A percentile compares a stretch with the other conserved stretches of the same genome.
phyloP scores from a whole-genome alignment of 2,797 vertebrate genomes.

The Anguilla obscura region DNA sequence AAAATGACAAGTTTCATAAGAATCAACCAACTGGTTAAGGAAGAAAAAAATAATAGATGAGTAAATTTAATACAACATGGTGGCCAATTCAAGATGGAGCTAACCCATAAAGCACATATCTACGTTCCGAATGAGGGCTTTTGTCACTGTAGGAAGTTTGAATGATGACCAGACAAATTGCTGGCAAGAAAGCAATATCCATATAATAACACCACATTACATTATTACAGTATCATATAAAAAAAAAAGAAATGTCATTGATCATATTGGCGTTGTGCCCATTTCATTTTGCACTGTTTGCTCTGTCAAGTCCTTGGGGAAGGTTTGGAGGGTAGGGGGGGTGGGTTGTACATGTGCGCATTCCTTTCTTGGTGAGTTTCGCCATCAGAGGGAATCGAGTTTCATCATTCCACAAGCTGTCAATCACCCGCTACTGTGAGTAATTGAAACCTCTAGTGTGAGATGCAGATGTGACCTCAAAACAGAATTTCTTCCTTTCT shows the following conservation, averaged over 20 bases:
- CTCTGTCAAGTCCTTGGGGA: not conserved
- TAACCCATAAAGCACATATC: no score
- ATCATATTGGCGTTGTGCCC: not conserved
- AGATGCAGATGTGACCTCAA: slow-evolving; percentile 8
- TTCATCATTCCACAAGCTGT: not conserved
- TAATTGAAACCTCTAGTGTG: not conserved
- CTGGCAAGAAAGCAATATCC: not conserved
- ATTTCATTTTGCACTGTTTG: not conserved
- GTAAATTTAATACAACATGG: no score
- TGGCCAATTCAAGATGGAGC: no score
- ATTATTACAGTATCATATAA: not conserved
- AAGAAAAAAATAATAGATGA: no score
- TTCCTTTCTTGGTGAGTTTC: not conserved
- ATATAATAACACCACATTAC: not conserved
- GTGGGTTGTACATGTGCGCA: not conserved
- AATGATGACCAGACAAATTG: not conserved
- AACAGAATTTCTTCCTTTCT: not conserved
- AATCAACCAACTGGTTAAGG: no score
- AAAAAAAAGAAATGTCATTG: not conserved
- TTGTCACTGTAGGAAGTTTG: no score
- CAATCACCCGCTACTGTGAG: not conserved
- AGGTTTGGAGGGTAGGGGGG: not conserved
- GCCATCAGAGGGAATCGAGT: slow-evolving; percentile 4
- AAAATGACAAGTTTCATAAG: no score
- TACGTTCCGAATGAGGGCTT: no score